phyloP scores from a whole-genome alignment of 2,888 invertebrate species.

The Himalopsyche anomala region DNA sequence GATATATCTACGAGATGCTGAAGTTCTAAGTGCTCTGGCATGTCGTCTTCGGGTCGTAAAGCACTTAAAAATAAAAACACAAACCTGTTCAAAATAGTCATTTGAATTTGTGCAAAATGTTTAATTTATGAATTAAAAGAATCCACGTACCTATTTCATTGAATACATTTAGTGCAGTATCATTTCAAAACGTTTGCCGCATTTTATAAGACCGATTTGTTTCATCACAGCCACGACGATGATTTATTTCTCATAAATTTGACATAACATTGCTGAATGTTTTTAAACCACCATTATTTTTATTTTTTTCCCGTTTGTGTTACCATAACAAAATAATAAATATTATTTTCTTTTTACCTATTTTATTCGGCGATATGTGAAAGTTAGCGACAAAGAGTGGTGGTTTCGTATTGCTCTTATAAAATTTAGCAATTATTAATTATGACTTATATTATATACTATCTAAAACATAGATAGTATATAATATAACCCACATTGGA shows the following conservation, averaged over 20 bases:
- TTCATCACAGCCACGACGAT: background rate
- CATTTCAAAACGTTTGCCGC: background rate
- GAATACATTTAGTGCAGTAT: background rate
- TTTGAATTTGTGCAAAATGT: background rate
- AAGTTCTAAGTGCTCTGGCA: slow-evolving; percentile 88
- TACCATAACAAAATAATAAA: background rate
- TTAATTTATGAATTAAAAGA: background rate
- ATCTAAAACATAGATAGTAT: too few species aligned
- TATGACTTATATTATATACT: too few species aligned
- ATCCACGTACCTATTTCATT: background rate
- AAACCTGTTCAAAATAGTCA: background rate
- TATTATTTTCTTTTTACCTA: too few species aligned
- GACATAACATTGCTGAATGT: background rate
- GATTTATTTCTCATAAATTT: slow-evolving; percentile 12
- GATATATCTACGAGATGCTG: slow-evolving; percentile 86
- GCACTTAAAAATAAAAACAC: background rate
- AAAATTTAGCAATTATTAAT: too few species aligned
- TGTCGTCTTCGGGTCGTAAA: slow-evolving; percentile 67
- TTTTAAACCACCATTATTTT: slow-evolving; percentile 41
- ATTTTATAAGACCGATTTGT: background rate
- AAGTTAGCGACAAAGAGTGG: too few species aligned
- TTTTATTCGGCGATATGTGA: too few species aligned
- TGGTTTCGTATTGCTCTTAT: too few species aligned
- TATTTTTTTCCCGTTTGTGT: background rate
- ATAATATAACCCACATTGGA: too few species aligned